Base-by-base conservation (phyloP, 2,888 invertebrate species). In the Eristalis arbustorum region DNA sequence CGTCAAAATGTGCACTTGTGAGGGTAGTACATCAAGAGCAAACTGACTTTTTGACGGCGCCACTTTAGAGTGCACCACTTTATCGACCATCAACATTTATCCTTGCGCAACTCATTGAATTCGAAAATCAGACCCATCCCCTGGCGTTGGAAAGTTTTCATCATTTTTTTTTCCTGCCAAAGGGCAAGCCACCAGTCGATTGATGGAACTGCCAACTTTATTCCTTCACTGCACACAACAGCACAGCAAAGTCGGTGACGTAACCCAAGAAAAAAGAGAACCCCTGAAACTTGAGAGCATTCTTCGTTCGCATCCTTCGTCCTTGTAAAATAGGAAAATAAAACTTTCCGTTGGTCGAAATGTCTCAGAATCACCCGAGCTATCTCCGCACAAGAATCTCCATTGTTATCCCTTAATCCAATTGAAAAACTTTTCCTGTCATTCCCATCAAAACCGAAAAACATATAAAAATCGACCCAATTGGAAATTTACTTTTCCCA, bases 391-490 rank as follows among this genome's bases (percentile, higher is more conserved):
- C 42, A 69, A 71, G 66, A 76, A 37, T 59, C 64, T 73, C 22
- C 31, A 78, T 63, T 64, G 57, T 66, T 84, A 76, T 80, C 72
- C 73, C 56, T 68, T 80, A 76, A 84, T 79, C 80, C 80, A 64
- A 76, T 63, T 49, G 63, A 63, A 84, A 79, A 84, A 76, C 62
- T 84, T 80, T 75, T 11, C 66, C 69, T 71, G 57, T 71, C 74
- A 71, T 62, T 11, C 57, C 3, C 49, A 69, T 61, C 68, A 37
- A 61, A 76, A 40, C 49, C 37, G 57, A 69, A 67, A 28, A 64
- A n/a, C 62, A 62, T 63, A 68, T 73, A 80, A 77, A 84, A 81
- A 81, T 85, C 81, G 73, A 81, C 61, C 72, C 76, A 72, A 76
- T 80, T 25, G 66, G 61, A 42, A 78, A 42, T 31, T 63, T 40